Conservation (phyloP, 2,113 vertebrate genomes). For the Sylvicapra grimmia region DNA sequence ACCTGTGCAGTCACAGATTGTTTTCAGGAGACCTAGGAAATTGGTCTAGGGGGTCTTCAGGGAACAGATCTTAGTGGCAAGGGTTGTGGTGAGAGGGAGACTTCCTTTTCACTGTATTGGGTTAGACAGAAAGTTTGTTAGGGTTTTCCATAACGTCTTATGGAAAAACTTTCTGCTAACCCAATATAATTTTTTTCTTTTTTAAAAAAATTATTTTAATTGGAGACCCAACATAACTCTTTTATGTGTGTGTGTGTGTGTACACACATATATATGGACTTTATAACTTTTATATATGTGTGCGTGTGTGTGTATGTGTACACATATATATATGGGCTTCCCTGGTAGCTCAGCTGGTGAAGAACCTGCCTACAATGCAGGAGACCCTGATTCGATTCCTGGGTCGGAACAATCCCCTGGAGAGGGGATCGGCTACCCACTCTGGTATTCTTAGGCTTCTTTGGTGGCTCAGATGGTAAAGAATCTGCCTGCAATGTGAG, state of each 20-base stretch:
- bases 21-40: neutral
- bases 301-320: neutral
- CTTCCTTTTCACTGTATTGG: neutral
- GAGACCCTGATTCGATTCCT: rapidly evolving
- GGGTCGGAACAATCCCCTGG: neutral
- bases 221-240: neutral
- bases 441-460: neutral
- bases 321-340: neutral
- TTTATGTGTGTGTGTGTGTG: neutral
- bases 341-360: neutral
- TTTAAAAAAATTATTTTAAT: too few relatives aligned
- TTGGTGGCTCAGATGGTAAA: neutral
- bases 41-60: neutral
- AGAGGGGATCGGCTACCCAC: neutral
- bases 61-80: neutral
- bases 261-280: neutral
- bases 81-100: neutral
- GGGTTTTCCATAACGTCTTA: neutral
- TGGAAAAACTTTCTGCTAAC: neutral
- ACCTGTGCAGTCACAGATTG: neutral
- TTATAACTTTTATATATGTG: neutral
- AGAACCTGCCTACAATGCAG: neutral
- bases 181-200: neutral
- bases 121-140: neutral
- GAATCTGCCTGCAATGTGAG: neutral